phyloP scores from a whole-genome alignment of 2,888 invertebrate genomes.

The Thyatira batis region DNA sequence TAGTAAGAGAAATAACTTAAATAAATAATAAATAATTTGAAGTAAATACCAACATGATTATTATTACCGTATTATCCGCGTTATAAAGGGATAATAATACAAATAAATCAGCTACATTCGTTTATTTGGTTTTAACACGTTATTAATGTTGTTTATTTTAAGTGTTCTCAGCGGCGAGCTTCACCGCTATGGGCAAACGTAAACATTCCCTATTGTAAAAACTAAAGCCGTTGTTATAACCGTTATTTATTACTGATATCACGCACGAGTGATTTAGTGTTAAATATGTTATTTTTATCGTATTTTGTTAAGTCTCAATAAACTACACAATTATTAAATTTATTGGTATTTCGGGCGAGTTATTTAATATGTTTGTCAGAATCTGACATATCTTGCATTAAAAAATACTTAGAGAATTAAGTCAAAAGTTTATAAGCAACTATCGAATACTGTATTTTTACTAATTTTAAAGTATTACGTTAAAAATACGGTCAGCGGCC shows the following conservation, averaged over 20 bases:
- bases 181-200: constrained; percentile 33
- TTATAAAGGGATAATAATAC: constrained; percentile 1
- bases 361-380: too few species aligned
- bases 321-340: not conserved
- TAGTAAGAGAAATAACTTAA: too few species aligned
- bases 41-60: not conserved
- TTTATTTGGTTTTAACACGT: constrained; percentile 43
- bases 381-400: too few species aligned
- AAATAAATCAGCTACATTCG: constrained; percentile 11
- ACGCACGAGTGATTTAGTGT: not conserved
- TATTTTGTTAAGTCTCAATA: not conserved
- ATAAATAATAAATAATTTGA: too few species aligned
- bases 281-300: not conserved
- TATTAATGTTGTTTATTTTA: constrained; percentile 49
- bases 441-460: too few species aligned
- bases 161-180: constrained; percentile 22
- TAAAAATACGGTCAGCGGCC: too few species aligned
- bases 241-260: constrained; percentile 17
- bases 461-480: too few species aligned
- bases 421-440: too few species aligned
- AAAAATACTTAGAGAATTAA: too few species aligned
- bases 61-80: not conserved
- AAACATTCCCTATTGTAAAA: constrained; percentile 34
- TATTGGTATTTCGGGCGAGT: not conserved
- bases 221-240: constrained; percentile 30